Base-by-base conservation (phyloP, 2,797 vertebrate species). In the Gymnodraco acuticeps region DNA sequence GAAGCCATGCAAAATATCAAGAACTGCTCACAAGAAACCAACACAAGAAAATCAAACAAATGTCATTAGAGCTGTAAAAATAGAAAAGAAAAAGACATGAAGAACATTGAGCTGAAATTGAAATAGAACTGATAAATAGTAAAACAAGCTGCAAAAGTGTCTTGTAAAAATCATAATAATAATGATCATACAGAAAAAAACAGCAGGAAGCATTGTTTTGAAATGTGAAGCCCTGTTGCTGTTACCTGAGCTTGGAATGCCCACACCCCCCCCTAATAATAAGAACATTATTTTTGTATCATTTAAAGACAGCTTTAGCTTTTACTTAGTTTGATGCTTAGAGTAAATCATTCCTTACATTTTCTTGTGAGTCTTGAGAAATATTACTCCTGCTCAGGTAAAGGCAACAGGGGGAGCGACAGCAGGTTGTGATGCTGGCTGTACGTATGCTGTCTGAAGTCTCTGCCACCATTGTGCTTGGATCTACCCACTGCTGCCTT, bases 381-480 rank as follows among this genome's bases (percentile, higher is more conserved):
- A 31, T 15, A 56, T 56, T 50, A 78, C 76, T 79, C 70, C 88
- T 85, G 87, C 91, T 89, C 90, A 91, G 90, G 92, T 90, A 95
- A 91, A 83, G 88, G 94, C 95, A 96, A 96, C 86, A 54, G 88
- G 94, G 95, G 91, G 80, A 90, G 86, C 33, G 91, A 87, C 94
- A 96, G 94, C 91, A 93, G 90, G 93, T 89, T 65, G 94, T 92
- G 94, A 96, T 93, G 95, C 88, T 88, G 93, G 81, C 87, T 94
- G 95, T 90, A 94, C 94, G 90, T 96, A 96, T 97, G 97, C 94
- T 87, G 83, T 94, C 94, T 90, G 88, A 90, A 94, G 86, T 95
- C 93, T 97, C 97, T 98, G 97, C 97, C 96, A 91, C 97, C 97
- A 98, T 97, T 97, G 97, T 95, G 91, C 91, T 93, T 80, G 73